Conservation (phyloP, 2,888 invertebrate genomes). For the Acanthacorydalis orientalis region DNA sequence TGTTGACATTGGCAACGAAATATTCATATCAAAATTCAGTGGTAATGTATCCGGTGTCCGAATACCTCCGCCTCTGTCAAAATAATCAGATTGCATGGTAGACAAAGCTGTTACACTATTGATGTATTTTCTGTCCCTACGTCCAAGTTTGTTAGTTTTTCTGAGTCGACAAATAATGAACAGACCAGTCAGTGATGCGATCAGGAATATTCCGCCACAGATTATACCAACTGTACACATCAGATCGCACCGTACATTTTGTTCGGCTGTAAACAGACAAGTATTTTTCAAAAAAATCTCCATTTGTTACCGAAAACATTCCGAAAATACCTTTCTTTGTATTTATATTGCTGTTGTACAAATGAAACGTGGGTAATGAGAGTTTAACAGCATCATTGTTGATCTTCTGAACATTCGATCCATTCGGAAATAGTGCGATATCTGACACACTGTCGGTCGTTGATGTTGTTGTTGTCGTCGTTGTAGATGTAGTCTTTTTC, state of each 20-base stretch:
- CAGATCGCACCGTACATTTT: not conserved
- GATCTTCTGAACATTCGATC: no score
- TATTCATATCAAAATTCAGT: constrained; percentile 23
- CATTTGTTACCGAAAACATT: no score
- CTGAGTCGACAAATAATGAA: not conserved
- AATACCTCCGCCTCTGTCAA: not conserved
- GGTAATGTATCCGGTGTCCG: constrained; percentile 17
- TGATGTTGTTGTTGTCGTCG: no score
- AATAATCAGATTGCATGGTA: constrained; percentile 5
- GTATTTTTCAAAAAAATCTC: no score
- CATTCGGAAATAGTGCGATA: no score
- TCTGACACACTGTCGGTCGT: no score
- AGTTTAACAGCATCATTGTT: no score
- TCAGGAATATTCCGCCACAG: not conserved
- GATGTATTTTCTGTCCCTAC: constrained; percentile 2
- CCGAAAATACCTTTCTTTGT: no score
- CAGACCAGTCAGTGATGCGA: not conserved
- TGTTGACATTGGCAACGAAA: constrained; percentile 14
- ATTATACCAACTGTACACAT: not conserved
- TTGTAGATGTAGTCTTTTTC: no score
- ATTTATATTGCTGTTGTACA: no score
- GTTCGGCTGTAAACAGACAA: not conserved
- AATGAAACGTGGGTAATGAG: no score
- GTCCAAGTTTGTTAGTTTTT: not conserved
- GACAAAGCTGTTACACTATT: constrained; percentile 11